These are phyloP conservation scores for Takifugu flavidus DNA, from an alignment of 2,113 vertebrate genomes.

Conservation along the genomic window DNA sequence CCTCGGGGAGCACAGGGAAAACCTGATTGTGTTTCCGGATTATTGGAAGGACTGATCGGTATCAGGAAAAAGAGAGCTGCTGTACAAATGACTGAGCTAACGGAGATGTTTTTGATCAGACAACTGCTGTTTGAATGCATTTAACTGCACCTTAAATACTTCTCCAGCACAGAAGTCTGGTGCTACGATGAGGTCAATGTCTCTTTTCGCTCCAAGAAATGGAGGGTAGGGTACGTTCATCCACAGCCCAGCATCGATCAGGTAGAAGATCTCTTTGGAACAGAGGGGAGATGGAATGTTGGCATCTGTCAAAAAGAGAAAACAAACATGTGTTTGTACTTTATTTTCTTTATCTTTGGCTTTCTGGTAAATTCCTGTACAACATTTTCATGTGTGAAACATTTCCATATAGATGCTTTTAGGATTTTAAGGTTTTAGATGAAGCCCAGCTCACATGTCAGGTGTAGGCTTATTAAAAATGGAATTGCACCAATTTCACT, in stretches of 20 bases:
- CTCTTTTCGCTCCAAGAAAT: constrained; percentile 59
- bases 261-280: constrained; percentile 20
- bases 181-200: constrained; percentile 55
- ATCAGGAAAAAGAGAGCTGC: not conserved
- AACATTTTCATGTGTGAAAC: too few relatives aligned
- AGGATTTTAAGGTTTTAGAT: too few relatives aligned
- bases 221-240: constrained; percentile 55
- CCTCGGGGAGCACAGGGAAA: too few relatives aligned
- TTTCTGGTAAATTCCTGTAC: not conserved
- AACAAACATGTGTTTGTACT: not conserved
- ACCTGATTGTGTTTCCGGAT: too few relatives aligned
- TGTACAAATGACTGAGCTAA: too few relatives aligned
- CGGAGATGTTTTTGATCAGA: too few relatives aligned
- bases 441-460: too few relatives aligned
- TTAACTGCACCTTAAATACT: constrained; percentile 46
- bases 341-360: too few relatives aligned
- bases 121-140: not conserved
- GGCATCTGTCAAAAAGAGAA: constrained; percentile 19
- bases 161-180: constrained; percentile 56
- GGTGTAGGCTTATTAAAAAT: too few relatives aligned
- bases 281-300: constrained; percentile 25
- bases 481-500: too few relatives aligned
- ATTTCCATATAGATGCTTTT: too few relatives aligned
- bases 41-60: too few relatives aligned
- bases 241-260: constrained; percentile 48